Conservation (phyloP, 1,140 invertebrate species). For the Thrips palmi region DNA sequence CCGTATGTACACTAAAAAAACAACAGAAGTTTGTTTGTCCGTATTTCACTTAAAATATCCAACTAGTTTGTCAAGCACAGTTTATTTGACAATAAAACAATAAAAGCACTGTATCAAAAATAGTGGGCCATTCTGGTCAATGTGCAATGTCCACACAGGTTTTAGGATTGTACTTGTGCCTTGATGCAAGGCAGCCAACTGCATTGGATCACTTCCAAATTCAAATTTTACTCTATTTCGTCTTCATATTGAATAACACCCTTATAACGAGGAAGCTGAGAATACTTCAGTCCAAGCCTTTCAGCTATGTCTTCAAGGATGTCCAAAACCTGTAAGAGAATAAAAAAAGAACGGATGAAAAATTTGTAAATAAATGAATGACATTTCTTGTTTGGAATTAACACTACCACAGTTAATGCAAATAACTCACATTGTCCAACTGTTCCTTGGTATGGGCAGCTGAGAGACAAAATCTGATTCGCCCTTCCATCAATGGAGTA, state of each 20-base stretch:
- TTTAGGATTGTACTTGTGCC: too few species aligned
- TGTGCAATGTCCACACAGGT: too few species aligned
- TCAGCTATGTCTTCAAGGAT: conserved; percentile 51
- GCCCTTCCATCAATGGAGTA: conserved; percentile 83
- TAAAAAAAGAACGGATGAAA: not conserved
- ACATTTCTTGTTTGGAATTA: conserved; percentile 4
- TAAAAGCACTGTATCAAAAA: too few species aligned
- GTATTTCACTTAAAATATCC: too few species aligned
- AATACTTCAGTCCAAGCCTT: conserved; percentile 52
- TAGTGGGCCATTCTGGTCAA: too few species aligned
- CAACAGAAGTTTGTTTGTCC: too few species aligned
- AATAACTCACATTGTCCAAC: conserved; percentile 57
- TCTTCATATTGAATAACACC: conserved; percentile 12
- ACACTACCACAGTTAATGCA: conserved; percentile 1
- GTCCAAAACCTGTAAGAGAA: conserved; percentile 32
- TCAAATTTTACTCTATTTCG: not conserved
- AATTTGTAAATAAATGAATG: conserved; percentile 2
- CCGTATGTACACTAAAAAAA: too few species aligned
- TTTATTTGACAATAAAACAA: too few species aligned
- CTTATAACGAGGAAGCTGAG: conserved; percentile 20
- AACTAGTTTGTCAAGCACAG: too few species aligned
- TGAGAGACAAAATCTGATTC: conserved; percentile 90
- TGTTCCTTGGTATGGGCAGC: conserved; percentile 92
- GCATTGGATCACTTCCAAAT: too few species aligned
- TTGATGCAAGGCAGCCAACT: too few species aligned